phyloP scores from a whole-genome alignment of 2,888 invertebrate species.

The Trichogramma evanescens region DNA sequence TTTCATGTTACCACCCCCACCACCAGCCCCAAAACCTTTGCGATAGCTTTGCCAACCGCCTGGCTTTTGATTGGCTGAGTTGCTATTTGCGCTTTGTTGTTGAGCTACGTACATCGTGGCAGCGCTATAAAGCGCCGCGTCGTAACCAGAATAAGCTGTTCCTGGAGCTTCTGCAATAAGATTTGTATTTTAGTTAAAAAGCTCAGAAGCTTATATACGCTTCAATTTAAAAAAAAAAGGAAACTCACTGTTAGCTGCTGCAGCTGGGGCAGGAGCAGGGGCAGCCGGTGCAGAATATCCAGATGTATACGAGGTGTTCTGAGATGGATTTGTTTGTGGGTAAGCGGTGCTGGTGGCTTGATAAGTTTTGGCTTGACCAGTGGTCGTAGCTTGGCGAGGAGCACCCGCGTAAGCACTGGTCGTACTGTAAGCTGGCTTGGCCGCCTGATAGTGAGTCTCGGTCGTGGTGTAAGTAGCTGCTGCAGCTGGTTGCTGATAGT shows the following conservation, averaged over 20 bases:
- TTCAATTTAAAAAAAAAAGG: background rate
- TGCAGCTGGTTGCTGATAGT: conserved; percentile 76
- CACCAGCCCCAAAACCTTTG: conserved; percentile 53
- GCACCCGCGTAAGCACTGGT: conserved; percentile 64
- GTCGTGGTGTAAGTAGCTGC: conserved; percentile 61
- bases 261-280: conserved; percentile 42
- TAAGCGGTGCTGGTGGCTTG: conserved; percentile 45
- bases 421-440: conserved; percentile 66
- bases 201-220: no score
- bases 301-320: conserved; percentile 42
- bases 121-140: conserved; percentile 91
- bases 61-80: conserved; percentile 49
- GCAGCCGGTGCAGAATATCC: conserved; percentile 45
- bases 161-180: conserved; percentile 53
- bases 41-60: conserved; percentile 58
- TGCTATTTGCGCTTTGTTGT: conserved; percentile 48
- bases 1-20: conserved; percentile 48
- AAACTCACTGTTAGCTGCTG: conserved; percentile 45
- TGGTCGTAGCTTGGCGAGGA: conserved; percentile 48
- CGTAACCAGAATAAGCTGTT: conserved; percentile 78
- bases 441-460: conserved; percentile 57
- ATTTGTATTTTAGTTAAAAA: conserved; percentile 13
- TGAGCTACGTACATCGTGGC: conserved; percentile 92
- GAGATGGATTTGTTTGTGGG: conserved; percentile 43
- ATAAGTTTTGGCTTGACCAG: conserved; percentile 48